Percentiles rank a stretch among this genome's conserved stretches.
Evolutionary conservation across 2,888 invertebrate genomes (phyloP).

Genomic region (Agrilus mali): DNA sequence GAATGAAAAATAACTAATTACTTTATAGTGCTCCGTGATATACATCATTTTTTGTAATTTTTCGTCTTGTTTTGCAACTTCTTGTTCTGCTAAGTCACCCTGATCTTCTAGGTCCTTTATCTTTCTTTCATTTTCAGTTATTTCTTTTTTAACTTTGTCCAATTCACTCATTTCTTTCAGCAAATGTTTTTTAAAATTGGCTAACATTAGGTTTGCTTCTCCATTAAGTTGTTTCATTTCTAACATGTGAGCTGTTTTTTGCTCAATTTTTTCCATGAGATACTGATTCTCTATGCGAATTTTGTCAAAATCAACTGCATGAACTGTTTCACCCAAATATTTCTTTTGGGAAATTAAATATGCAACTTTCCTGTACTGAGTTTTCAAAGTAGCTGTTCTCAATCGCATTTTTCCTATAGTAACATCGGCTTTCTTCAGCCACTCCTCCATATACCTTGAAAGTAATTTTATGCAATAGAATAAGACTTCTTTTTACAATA

Average conservation of each 20-base stretch:
- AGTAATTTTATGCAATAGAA: slow-evolving; percentile 15
- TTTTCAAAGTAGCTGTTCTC: slow-evolving; percentile 42
- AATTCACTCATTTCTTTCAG: slow-evolving; percentile 39
- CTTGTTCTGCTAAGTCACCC: slow-evolving; percentile 27
- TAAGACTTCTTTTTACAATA: background rate
- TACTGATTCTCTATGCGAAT: slow-evolving; percentile 47
- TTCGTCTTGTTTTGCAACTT: slow-evolving; percentile 31
- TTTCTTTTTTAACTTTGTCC: slow-evolving; percentile 31
- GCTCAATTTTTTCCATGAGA: slow-evolving; percentile 38
- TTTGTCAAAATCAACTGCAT: slow-evolving; percentile 51
- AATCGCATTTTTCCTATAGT: slow-evolving; percentile 46
- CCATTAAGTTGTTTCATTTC: slow-evolving; percentile 47
- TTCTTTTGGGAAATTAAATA: slow-evolving; percentile 41
- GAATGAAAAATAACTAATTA: slow-evolving; percentile 8
- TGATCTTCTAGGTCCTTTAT: slow-evolving; percentile 36
- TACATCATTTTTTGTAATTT: slow-evolving; percentile 33
- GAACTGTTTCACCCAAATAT: slow-evolving; percentile 44
- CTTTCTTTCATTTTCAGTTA: slow-evolving; percentile 32
- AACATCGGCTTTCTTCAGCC: slow-evolving; percentile 41
- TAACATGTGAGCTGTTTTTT: slow-evolving; percentile 38
- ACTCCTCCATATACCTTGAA: slow-evolving; percentile 47
- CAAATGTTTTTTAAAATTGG: slow-evolving; percentile 43
- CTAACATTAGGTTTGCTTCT: slow-evolving; percentile 40
- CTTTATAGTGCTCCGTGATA: slow-evolving; percentile 35
- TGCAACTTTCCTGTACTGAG: slow-evolving; percentile 40